Evolutionary conservation across 2,797 vertebrate species (phyloP).

Genomic region (Chelonia mydas): DNA sequence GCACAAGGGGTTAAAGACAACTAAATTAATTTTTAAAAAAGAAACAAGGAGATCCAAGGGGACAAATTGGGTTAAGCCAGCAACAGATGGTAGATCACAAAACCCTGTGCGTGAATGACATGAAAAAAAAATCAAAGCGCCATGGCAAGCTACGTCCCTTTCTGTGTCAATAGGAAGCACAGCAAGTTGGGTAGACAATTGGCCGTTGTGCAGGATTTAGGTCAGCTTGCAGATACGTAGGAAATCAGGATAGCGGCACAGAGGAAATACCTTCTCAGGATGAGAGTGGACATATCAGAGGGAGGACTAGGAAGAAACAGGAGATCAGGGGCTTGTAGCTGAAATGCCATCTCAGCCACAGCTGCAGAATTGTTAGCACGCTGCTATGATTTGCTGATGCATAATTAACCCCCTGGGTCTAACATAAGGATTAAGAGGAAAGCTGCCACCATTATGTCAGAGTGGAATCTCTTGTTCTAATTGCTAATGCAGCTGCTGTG

Average conservation of each 20-base stretch:
- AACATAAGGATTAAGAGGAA: rapidly evolving
- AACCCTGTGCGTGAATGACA: no score
- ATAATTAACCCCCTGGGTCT: background rate
- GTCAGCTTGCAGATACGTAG: background rate
- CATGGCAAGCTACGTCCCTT: no score
- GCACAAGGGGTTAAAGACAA: no score
- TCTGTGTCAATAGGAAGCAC: background rate
- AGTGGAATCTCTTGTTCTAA: background rate
- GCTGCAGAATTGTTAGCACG: background rate
- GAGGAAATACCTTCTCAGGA: background rate
- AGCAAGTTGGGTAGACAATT: background rate
- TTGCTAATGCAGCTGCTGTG: background rate
- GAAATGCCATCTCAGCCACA: background rate
- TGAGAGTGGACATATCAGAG: rapidly evolving
- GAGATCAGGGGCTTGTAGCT: background rate
- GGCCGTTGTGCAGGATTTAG: background rate
- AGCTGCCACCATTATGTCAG: background rate
- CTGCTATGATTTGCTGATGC: background rate
- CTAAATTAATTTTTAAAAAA: no score
- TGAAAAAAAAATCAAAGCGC: no score
- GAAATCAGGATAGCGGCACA: background rate
- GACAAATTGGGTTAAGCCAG: no score
- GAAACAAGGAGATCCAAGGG: no score
- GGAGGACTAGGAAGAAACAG: background rate
- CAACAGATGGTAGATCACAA: no score